Conservation (phyloP, 2,888 invertebrate species). For the Hofmannophila pseudospretella region DNA sequence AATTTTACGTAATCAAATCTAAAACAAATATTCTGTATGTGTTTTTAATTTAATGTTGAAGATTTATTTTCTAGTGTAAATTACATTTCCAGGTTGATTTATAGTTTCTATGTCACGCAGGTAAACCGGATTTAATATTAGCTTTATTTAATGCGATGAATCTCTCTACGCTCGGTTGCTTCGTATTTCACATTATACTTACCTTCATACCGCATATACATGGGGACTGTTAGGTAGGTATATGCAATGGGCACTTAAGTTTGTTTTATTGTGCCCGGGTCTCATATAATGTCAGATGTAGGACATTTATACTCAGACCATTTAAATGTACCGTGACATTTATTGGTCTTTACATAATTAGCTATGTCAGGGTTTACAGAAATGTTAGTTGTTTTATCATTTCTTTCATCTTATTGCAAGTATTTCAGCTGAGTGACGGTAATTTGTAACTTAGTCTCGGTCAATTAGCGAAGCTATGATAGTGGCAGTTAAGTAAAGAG, state of each 20-base stretch:
- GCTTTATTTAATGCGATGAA: constrained; percentile 39
- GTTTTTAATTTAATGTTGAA: too few relatives aligned
- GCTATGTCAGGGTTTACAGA: too few relatives aligned
- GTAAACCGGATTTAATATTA: constrained; percentile 16
- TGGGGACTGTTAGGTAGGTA: constrained; percentile 10
- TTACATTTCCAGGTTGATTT: too few relatives aligned
- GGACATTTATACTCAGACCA: constrained; percentile 2
- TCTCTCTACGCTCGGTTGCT: constrained; percentile 22
- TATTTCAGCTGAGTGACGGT: neutral
- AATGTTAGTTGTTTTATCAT: too few relatives aligned
- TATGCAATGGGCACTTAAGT: constrained; percentile 13
- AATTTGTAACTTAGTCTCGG: neutral
- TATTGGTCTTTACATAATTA: too few relatives aligned
- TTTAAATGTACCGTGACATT: constrained; percentile 1
- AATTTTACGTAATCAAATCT: too few relatives aligned
- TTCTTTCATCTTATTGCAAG: neutral
- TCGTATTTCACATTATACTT: constrained; percentile 9
- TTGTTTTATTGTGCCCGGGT: constrained; percentile 14
- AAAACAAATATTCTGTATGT: too few relatives aligned
- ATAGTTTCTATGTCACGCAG: too few relatives aligned
- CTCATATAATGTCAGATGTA: constrained; percentile 7
- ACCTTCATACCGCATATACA: too few relatives aligned
- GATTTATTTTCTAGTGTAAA: too few relatives aligned
- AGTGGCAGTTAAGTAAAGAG: constrained; percentile 20
- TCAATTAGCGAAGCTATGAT: constrained; percentile 17